These are phyloP conservation scores for Ophthalmolycus amberensis DNA, from an alignment of 2,113 vertebrate genomes.

Conservation along the genomic window DNA sequence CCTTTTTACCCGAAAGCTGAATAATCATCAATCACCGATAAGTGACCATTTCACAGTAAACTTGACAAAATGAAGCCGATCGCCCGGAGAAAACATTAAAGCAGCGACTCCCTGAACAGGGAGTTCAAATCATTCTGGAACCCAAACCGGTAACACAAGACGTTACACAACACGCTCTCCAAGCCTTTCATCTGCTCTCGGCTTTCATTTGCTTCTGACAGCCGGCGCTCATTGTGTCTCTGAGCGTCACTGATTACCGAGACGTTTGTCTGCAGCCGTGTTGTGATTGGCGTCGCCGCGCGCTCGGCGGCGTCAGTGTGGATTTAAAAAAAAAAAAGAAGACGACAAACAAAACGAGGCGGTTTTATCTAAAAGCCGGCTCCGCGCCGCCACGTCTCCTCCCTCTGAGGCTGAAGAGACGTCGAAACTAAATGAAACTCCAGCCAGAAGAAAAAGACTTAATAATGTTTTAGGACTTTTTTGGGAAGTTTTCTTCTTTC, in stretches of 20 bases:
- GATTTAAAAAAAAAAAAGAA: neutral
- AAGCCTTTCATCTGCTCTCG: conserved; percentile 32
- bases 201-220: conserved; percentile 36
- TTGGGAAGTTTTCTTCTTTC: too few relatives aligned
- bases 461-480: too few relatives aligned
- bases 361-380: conserved; percentile 4
- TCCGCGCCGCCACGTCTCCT: conserved; percentile 19
- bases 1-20: too few relatives aligned
- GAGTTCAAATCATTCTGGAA: too few relatives aligned
- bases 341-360: conserved; percentile 25
- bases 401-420: neutral
- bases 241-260: conserved; percentile 21
- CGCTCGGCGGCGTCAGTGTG: neutral
- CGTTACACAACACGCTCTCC: neutral
- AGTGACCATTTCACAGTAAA: too few relatives aligned
- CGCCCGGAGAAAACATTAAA: too few relatives aligned
- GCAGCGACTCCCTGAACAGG: too few relatives aligned
- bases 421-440: too few relatives aligned
- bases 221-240: conserved; percentile 16
- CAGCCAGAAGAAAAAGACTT: too few relatives aligned
- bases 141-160: conserved; percentile 36
- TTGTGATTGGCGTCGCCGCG: conserved; percentile 50
- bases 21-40: too few relatives aligned
- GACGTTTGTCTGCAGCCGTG: neutral
- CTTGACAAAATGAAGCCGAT: too few relatives aligned